A percentile compares a stretch with the other conserved stretches of the same genome.
Conservation (phyloP, 1,140 invertebrate species). For the Diuraphis noxia region DNA sequence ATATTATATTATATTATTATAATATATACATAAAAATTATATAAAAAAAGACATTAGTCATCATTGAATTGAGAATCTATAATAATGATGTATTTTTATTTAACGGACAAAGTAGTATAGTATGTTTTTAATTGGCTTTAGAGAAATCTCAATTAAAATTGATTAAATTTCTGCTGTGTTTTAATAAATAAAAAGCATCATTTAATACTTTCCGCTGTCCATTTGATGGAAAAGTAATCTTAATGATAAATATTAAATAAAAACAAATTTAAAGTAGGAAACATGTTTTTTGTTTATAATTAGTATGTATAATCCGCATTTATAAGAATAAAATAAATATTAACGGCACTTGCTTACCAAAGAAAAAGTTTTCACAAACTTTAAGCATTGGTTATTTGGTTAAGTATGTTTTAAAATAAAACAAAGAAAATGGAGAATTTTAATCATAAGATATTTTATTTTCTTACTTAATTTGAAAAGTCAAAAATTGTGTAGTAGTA, state of each 20-base stretch:
- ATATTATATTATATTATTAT: no score
- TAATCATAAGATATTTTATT: background rate
- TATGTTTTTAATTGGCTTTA: background rate
- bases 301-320: constrained; percentile 10
- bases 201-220: background rate
- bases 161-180: background rate
- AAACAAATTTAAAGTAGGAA: constrained; percentile 9
- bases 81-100: background rate
- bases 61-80: background rate
- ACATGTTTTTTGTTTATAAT: constrained; percentile 32
- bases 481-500: background rate
- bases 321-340: constrained; percentile 32
- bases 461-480: background rate
- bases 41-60: background rate
- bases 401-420: background rate
- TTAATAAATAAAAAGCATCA: background rate
- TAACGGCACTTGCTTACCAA: background rate
- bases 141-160: constrained; percentile 16
- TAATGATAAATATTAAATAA: constrained; percentile 28
- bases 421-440: background rate
- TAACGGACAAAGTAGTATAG: background rate
- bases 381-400: constrained; percentile 22
- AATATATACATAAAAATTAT: background rate
- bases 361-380: constrained; percentile 7
- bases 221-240: background rate